Evolutionary conservation across 2,113 vertebrate genomes (phyloP).

Genomic region (Rhadina sibilatrix): DNA sequence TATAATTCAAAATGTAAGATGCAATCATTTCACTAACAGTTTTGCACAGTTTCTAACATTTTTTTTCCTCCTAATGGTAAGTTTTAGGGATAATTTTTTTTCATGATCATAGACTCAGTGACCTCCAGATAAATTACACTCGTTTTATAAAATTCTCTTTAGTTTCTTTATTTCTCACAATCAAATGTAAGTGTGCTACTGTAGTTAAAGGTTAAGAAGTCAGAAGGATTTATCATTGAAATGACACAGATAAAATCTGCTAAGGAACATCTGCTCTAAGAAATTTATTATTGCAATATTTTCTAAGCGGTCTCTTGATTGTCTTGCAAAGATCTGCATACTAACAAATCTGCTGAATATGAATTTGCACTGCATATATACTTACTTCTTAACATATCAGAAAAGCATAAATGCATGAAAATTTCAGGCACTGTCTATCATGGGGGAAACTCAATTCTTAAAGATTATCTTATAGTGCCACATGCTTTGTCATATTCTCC

Average conservation of each 20-base stretch:
- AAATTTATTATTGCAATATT: conserved; percentile 34
- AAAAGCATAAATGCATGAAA: conserved; percentile 30
- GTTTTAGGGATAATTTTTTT: neutral
- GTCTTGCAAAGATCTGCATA: conserved; percentile 35
- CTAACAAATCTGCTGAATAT: conserved; percentile 51
- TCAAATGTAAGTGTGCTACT: neutral
- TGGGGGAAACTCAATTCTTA: neutral
- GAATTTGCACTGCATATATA: conserved; percentile 2
- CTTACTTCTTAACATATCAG: conserved; percentile 17
- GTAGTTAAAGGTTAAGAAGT: conserved; percentile 37
- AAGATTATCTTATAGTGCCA: neutral
- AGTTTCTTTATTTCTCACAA: neutral
- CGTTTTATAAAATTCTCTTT: neutral
- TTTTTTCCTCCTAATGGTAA: neutral
- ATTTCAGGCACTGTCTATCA: conserved; percentile 9
- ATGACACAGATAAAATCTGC: conserved; percentile 29
- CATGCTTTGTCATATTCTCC: neutral
- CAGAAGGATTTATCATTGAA: conserved; percentile 37
- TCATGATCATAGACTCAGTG: neutral
- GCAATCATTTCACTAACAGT: neutral
- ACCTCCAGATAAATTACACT: neutral
- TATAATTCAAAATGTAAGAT: neutral
- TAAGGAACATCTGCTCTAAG: conserved; percentile 28
- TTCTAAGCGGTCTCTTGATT: neutral
- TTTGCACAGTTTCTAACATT: neutral